A percentile compares a stretch with the other conserved stretches of the same genome.
Conservation (phyloP, 2,888 invertebrate genomes). For the Pristionchus fissidentatus region DNA sequence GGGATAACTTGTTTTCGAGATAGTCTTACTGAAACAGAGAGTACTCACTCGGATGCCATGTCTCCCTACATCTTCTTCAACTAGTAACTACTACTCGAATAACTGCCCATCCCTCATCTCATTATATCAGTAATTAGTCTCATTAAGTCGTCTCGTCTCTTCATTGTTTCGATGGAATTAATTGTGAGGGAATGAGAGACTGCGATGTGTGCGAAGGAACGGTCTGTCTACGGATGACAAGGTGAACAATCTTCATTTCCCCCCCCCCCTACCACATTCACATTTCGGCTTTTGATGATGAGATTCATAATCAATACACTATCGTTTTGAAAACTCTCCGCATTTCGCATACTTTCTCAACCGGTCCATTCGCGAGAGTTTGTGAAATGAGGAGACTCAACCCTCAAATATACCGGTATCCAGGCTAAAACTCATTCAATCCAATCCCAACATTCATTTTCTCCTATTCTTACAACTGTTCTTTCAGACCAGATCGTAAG, state of each 20-base stretch:
- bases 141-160: constrained; percentile 48
- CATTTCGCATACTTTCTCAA: too few relatives aligned
- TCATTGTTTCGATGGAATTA: constrained; percentile 65
- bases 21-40: too few relatives aligned
- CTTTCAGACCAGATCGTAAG: constrained; percentile 29
- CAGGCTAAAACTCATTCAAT: not conserved
- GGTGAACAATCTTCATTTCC: constrained; percentile 50
- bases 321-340: too few relatives aligned
- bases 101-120: not conserved
- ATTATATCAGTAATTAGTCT: constrained; percentile 7
- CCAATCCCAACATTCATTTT: not conserved
- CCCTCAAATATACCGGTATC: not conserved
- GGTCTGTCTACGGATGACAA: constrained; percentile 60
- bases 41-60: not conserved
- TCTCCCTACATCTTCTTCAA: not conserved
- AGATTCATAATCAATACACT: too few relatives aligned
- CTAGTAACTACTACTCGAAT: not conserved
- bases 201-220: constrained; percentile 63
- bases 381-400: too few relatives aligned
- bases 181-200: constrained; percentile 54
- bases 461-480: not conserved
- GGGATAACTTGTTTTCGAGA: too few relatives aligned
- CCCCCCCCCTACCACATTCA: not conserved
- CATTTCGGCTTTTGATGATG: too few relatives aligned
- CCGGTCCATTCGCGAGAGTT: too few relatives aligned